Percentiles rank a stretch among this genome's conserved stretches.
phyloP scores from a whole-genome alignment of 2,113 vertebrate genomes.

The Anoura caudifer region DNA sequence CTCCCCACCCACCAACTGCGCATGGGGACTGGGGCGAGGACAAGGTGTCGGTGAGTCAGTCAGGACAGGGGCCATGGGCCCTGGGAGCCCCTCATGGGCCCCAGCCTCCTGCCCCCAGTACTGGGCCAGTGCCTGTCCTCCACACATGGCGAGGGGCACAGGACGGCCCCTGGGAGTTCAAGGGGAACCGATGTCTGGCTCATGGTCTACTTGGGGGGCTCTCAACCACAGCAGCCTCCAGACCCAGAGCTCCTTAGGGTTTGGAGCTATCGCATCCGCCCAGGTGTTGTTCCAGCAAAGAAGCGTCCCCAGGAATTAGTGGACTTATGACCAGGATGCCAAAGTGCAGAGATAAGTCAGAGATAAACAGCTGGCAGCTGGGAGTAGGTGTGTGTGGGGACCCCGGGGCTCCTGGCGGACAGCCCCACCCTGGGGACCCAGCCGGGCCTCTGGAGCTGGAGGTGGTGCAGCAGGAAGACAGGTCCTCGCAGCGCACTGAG shows the following conservation, averaged over 20 bases:
- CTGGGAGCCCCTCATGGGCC: background rate
- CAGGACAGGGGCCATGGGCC: accelerated
- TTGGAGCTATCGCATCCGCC: background rate
- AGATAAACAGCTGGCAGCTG: background rate
- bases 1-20: accelerated
- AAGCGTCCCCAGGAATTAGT: background rate
- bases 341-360: background rate
- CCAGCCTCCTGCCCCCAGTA: background rate
- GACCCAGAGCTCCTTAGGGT: accelerated
- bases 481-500: accelerated
- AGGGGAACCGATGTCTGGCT: accelerated
- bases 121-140: background rate
- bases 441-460: background rate
- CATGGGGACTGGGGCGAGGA: background rate
- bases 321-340: background rate
- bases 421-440: background rate
- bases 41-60: background rate
- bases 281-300: background rate
- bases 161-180: background rate
- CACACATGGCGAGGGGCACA: accelerated
- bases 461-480: background rate
- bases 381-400: background rate
- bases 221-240: accelerated
- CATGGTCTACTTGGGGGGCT: accelerated
- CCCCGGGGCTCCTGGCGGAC: accelerated